These are phyloP conservation scores for Tetrax tetrax DNA, from an alignment of 2,113 vertebrate genomes.

Conservation along the genomic window DNA sequence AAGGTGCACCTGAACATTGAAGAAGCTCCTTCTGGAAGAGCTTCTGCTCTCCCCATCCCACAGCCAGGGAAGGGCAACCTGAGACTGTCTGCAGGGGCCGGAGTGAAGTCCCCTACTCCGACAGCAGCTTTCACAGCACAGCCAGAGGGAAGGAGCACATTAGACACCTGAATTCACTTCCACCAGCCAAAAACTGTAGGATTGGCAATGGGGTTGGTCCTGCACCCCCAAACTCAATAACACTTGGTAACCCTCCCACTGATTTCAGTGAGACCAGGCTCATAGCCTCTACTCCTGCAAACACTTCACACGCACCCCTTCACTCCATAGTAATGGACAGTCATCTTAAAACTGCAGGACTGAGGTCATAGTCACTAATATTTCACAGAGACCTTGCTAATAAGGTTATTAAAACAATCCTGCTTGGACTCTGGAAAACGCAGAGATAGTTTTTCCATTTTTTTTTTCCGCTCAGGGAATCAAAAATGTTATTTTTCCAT, in stretches of 20 bases:
- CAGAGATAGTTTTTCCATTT: not conserved
- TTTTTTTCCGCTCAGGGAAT: not conserved
- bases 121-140: not conserved
- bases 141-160: not conserved
- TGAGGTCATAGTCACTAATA: not conserved
- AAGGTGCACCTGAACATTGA: not conserved
- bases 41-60: not conserved
- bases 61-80: not conserved
- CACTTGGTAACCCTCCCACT: not conserved
- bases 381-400: not conserved
- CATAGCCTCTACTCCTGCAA: not conserved
- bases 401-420: conserved; percentile 48
- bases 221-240: not conserved
- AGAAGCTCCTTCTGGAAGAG: not conserved
- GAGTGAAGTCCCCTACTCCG: not conserved
- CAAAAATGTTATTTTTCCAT: conserved; percentile 14
- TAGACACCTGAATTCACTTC: not conserved
- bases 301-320: not conserved
- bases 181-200: not conserved
- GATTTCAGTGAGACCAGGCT: not conserved
- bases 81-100: not conserved
- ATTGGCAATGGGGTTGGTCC: not conserved
- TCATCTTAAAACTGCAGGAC: not conserved
- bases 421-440: not conserved
- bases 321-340: not conserved